A percentile compares a stretch with the other conserved stretches of the same genome.
phyloP scores from a whole-genome alignment of 2,797 vertebrate species.

The Sciaenops ocellatus region DNA sequence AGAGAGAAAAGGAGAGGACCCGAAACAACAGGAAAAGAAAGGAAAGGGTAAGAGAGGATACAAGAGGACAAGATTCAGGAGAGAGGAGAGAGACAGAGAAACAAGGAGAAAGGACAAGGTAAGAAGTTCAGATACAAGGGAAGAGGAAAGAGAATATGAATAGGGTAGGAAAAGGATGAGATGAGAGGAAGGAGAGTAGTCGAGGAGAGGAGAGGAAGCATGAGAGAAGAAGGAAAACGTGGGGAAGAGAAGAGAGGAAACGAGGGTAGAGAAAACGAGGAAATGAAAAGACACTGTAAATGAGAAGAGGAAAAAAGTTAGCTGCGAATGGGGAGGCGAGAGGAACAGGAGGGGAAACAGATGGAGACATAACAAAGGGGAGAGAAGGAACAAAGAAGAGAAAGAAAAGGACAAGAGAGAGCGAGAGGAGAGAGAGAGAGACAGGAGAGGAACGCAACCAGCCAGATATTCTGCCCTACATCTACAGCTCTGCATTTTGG shows the following conservation, averaged over 20 bases:
- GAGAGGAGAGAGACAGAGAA: neutral
- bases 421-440: neutral
- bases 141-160: neutral
- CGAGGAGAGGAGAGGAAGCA: neutral
- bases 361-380: conserved; percentile 46
- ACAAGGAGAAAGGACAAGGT: neutral
- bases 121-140: neutral
- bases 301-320: neutral
- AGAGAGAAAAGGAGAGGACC: neutral
- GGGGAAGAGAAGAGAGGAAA: neutral
- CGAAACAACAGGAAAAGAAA: neutral
- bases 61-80: neutral
- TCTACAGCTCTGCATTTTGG: conserved; percentile 59
- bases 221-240: neutral
- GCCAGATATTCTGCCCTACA: conserved; percentile 54
- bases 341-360: conserved; percentile 45
- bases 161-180: neutral
- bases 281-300: neutral
- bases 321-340: accelerated
- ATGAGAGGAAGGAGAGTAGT: neutral
- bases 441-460: conserved; percentile 34
- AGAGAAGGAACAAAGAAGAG: conserved; percentile 39
- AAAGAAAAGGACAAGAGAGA: neutral
- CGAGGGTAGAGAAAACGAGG: neutral
- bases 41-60: neutral